Conservation (phyloP, 2,888 invertebrate genomes). For the Aphidius colemani region DNA sequence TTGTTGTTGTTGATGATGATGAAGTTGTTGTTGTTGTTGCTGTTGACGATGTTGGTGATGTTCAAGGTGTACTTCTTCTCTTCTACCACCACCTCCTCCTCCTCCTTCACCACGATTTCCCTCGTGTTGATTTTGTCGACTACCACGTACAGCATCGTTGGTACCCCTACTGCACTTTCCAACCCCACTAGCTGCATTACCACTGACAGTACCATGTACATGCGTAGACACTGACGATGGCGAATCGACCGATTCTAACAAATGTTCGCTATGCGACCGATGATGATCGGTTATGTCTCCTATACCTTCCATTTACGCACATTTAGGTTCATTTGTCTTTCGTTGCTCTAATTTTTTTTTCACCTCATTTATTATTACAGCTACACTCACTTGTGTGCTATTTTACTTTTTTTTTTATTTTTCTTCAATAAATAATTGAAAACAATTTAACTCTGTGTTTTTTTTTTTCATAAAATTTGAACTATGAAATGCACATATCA, state of each 20-base stretch:
- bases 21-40: no score
- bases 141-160: constrained; percentile 24
- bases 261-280: constrained; percentile 59
- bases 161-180: constrained; percentile 37
- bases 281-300: constrained; percentile 61
- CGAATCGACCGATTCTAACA: constrained; percentile 62
- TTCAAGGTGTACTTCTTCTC: constrained; percentile 4
- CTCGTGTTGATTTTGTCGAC: constrained; percentile 30
- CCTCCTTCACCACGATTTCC: constrained; percentile 22
- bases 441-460: not conserved
- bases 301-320: constrained; percentile 61
- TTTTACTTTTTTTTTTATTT: not conserved
- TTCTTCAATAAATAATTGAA: not conserved
- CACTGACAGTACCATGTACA: constrained; percentile 56
- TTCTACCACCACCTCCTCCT: constrained; percentile 24
- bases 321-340: constrained; percentile 50
- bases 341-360: not conserved
- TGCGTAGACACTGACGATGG: constrained; percentile 58
- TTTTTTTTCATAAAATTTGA: not conserved
- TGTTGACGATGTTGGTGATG: no score
- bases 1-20: no score
- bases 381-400: not conserved
- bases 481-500: no score
- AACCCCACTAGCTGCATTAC: constrained; percentile 38
- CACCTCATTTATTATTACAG: constrained; percentile 10